Evolutionary conservation across 1,140 invertebrate species (phyloP), one percentile per base, ranked within the genome.

Genomic region (Lepidurus arcticus): DNA sequence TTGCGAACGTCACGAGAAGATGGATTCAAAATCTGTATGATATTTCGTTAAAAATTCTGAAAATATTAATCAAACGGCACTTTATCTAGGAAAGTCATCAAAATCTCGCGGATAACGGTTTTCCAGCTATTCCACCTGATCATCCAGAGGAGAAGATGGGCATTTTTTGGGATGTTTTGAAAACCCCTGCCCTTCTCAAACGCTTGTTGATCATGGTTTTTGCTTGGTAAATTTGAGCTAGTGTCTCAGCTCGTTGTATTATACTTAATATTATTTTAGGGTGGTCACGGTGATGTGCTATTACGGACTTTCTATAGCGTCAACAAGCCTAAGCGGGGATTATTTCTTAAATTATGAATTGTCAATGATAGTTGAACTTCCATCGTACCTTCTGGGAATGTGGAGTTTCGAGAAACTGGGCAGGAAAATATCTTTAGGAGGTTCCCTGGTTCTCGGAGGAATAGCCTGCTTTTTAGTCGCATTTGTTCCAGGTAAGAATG

Each of bases 291-390:
- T 45, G 21, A 76, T 76, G 75, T 42, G 75, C 16, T 76, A 76
- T 45, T 76, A 76, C 16, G 75, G 75, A 44, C 75, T 76, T 34
- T 76, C 75, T 45, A 76, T 76, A n/a, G 47, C 42, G 16, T 45
- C 43, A 7, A 47, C 75, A 16, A 45, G 44, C 16, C 42, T 76
- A 76, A 26, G 42, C 75, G 75, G 42, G 9, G 75, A 76, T 16
- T 76, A 45, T 47, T 76, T 45, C 16, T 16, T 76, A 7, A 76
- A 76, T 45, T 76, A 45, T 43, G 10, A 24, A n/a, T 43, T 76
- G 42, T 76, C 75, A 9, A 44, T 76, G 75, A 34, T 21, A n/a
- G 75, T 76, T 10, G 75, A 76, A 47, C 43, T 76, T 42, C 75
- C 75, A 43, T 76, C 75, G 7, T 76, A 76, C 47, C 44, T 76